phyloP scores from a whole-genome alignment of 2,113 vertebrate species.

The Theristicus caerulescens region DNA sequence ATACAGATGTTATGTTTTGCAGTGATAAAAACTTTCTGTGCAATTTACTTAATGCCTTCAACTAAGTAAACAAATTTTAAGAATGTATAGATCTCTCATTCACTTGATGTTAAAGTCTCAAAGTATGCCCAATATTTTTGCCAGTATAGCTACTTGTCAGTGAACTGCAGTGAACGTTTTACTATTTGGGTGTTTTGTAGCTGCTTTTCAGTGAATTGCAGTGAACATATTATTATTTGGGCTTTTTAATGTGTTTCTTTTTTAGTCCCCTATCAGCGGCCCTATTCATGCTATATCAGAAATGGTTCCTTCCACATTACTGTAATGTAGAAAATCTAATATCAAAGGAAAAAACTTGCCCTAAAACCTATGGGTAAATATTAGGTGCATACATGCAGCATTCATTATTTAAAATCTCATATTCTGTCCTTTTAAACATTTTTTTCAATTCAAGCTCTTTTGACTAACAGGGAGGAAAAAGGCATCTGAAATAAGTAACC shows the following conservation, averaged over 20 bases:
- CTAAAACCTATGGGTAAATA: neutral
- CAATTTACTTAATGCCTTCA: neutral
- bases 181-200: neutral
- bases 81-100: neutral
- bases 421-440: neutral
- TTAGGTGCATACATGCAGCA: neutral
- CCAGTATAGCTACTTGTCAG: neutral
- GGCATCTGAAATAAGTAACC: neutral
- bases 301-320: neutral
- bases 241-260: neutral
- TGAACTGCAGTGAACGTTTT: neutral
- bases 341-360: neutral
- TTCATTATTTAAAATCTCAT: neutral
- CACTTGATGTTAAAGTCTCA: neutral
- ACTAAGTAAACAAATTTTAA: neutral
- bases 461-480: neutral
- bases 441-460: neutral
- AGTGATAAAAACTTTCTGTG: neutral
- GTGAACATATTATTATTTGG: neutral
- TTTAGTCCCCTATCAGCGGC: neutral
- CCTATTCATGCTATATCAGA: neutral
- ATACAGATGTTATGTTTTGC: neutral
- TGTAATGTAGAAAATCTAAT: fast-evolving
- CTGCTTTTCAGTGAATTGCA: neutral
- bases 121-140: neutral